A percentile compares a stretch with the other conserved stretches of the same genome.
phyloP scores from a whole-genome alignment of 2,888 invertebrate species.

The Gortyna flavago region DNA sequence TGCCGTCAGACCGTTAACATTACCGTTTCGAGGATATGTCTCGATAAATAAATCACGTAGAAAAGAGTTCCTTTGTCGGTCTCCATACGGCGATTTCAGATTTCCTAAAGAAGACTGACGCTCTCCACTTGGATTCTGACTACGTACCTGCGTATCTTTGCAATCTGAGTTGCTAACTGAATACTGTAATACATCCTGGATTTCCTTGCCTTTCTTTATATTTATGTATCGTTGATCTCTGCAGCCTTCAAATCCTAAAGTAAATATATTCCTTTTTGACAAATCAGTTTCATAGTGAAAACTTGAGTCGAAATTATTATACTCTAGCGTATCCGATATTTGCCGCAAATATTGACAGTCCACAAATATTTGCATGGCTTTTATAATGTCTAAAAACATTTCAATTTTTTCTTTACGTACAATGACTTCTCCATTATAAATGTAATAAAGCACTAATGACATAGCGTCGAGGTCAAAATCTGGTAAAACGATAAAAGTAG shows the following conservation, averaged over 20 bases:
- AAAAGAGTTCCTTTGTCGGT: conserved; percentile 84
- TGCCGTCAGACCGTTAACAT: conserved; percentile 84
- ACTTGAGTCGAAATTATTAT: conserved; percentile 51
- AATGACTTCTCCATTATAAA: conserved; percentile 92
- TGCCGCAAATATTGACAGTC: conserved; percentile 76
- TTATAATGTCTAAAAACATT: conserved; percentile 90
- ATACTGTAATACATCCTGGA: conserved; percentile 70
- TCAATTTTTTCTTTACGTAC: conserved; percentile 90
- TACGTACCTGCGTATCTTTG: conserved; percentile 71
- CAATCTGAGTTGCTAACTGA: conserved; percentile 70
- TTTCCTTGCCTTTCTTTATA: conserved; percentile 73
- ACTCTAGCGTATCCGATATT: conserved; percentile 61
- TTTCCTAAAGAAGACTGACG: conserved; percentile 76
- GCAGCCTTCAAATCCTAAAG: conserved; percentile 65
- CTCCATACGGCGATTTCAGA: conserved; percentile 77
- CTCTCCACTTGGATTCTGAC: conserved; percentile 74
- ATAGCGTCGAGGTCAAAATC: conserved; percentile 91
- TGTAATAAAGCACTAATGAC: conserved; percentile 91
- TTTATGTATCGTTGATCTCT: conserved; percentile 70
- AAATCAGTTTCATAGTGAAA: conserved; percentile 56
- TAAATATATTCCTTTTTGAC: conserved; percentile 68
- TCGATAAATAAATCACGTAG: conserved; percentile 88
- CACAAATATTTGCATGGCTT: conserved; percentile 83
- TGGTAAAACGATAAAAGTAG: conserved; percentile 91
- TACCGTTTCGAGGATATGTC: conserved; percentile 86